Conservation (phyloP, 2,888 invertebrate genomes). For the Eupithecia insigniata region DNA sequence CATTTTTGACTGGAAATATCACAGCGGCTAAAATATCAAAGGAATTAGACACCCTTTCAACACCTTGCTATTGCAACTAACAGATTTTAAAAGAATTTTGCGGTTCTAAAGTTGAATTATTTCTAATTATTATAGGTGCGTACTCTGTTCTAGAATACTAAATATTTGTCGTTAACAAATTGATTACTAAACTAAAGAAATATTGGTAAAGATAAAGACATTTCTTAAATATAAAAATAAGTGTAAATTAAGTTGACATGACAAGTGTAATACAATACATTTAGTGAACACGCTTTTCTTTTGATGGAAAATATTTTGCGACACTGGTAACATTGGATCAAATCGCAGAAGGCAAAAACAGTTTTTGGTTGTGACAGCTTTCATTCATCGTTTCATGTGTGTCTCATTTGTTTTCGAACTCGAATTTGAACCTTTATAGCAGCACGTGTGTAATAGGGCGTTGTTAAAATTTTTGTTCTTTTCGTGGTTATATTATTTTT, state of each 20-base stretch:
- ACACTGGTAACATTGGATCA: no score
- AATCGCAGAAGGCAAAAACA: no score
- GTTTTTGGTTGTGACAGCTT: no score
- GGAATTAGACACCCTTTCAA: conserved; percentile 27
- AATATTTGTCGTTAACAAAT: background rate
- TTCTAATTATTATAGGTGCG: background rate
- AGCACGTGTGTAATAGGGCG: no score
- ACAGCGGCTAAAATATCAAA: conserved; percentile 14
- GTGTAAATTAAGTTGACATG: background rate
- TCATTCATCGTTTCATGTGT: no score
- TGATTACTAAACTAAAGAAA: background rate
- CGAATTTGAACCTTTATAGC: no score
- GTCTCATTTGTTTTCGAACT: no score
- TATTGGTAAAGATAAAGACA: background rate
- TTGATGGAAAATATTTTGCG: no score
- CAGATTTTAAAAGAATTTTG: background rate
- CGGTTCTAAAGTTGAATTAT: background rate
- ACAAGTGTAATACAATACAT: no score
- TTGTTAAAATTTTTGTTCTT: background rate
- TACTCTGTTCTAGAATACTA: background rate
- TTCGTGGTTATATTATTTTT: background rate
- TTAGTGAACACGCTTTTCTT: background rate
- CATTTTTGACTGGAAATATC: conserved; percentile 30
- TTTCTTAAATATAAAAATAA: background rate
- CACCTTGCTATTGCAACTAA: background rate